These are phyloP conservation scores for Neopelma chrysocephalum DNA, from an alignment of 2,797 vertebrate genomes.

Conservation along the genomic window DNA sequence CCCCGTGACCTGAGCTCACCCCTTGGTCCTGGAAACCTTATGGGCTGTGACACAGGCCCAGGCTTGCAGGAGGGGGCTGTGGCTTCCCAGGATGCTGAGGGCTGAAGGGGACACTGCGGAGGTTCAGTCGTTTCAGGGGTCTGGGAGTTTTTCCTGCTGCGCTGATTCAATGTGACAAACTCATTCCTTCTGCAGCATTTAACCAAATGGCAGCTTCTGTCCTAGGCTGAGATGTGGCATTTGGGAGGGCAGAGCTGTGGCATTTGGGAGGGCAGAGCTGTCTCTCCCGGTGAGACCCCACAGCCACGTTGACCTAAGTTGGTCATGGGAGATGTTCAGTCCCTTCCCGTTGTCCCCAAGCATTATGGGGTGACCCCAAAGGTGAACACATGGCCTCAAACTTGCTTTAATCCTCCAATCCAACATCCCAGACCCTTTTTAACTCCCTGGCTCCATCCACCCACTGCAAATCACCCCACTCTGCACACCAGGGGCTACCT, in stretches of 20 bases:
- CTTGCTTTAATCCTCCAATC: background rate
- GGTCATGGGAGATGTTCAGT: fast-evolving
- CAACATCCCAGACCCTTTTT: fast-evolving
- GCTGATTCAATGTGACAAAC: background rate
- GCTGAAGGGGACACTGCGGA: background rate
- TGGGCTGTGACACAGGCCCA: background rate
- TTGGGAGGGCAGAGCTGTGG: background rate
- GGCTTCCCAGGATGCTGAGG: background rate
- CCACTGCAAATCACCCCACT: background rate
- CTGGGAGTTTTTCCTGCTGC: background rate
- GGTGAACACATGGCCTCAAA: background rate
- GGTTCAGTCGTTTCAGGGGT: background rate
- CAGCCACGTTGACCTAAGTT: background rate
- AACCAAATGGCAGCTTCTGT: background rate
- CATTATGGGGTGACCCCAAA: background rate
- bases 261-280: background rate
- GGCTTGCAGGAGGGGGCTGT: background rate
- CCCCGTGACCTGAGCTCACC: slow-evolving; percentile 16
- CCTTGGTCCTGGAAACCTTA: background rate
- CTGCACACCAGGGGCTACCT: background rate
- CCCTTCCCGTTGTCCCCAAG: background rate
- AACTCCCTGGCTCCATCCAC: background rate
- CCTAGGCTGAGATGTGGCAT: background rate
- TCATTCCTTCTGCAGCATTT: background rate
- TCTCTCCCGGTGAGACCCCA: background rate